Evolutionary conservation across 1,140 invertebrate species (phyloP).

Genomic region (Lamellibrachia luymesi): DNA sequence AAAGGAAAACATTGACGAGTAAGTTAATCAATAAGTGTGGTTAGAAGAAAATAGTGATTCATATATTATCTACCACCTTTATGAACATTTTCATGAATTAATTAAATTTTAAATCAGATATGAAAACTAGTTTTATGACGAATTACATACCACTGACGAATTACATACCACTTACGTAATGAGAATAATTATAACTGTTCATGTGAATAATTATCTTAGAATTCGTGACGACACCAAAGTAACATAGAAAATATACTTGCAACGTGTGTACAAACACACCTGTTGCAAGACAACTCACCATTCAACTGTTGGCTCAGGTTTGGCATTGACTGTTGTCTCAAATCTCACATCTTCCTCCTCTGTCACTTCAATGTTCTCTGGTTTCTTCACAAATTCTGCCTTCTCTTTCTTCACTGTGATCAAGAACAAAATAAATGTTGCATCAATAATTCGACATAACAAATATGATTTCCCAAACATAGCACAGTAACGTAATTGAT

Average conservation of each 20-base stretch:
- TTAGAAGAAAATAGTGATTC: no score
- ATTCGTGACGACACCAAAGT: neutral
- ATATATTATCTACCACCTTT: no score
- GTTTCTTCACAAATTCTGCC: slow-evolving; percentile 52
- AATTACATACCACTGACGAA: neutral
- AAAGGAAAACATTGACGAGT: neutral
- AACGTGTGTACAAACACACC: neutral
- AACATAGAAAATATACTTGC: no score
- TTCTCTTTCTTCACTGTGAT: slow-evolving; percentile 53
- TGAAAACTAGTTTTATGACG: neutral
- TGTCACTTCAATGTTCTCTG: slow-evolving; percentile 45
- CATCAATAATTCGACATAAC: neutral
- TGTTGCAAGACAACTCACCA: slow-evolving; percentile 34
- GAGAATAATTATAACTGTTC: no score
- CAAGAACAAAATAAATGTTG: neutral
- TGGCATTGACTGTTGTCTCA: slow-evolving; percentile 47
- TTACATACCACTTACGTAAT: neutral
- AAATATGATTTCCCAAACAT: neutral
- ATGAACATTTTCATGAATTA: no score
- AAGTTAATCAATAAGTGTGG: neutral
- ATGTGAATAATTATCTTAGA: neutral
- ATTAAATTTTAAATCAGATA: no score
- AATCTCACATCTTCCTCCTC: slow-evolving; percentile 55
- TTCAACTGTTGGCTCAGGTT: slow-evolving; percentile 51
- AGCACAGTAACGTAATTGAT: neutral